A percentile compares a stretch with the other conserved stretches of the same genome.
phyloP scores from a whole-genome alignment of 2,888 invertebrate species.

The Seira ritae region DNA sequence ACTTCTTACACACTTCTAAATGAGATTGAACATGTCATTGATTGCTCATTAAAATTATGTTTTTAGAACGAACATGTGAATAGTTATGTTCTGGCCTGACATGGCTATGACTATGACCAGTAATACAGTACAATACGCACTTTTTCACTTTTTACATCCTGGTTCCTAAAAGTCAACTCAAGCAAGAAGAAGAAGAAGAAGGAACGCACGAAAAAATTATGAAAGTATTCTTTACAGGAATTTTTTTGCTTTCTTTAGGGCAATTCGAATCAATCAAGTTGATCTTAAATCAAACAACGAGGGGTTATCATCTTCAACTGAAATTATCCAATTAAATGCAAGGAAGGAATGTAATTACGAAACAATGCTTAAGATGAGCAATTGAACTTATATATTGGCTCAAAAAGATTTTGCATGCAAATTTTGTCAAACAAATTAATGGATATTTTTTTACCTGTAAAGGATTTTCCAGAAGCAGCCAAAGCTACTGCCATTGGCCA shows the following conservation, averaged over 20 bases:
- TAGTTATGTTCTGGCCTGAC: not conserved
- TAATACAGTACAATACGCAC: too few species aligned
- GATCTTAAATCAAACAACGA: too few species aligned
- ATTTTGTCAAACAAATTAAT: too few species aligned
- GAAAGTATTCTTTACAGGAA: too few species aligned
- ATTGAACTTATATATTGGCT: too few species aligned
- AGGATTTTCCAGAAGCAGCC: constrained; percentile 95
- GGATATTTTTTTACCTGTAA: constrained; percentile 82
- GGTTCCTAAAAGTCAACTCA: not conserved
- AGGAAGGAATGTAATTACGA: too few species aligned
- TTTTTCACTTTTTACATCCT: not conserved
- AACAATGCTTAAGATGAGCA: too few species aligned
- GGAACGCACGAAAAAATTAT: too few species aligned
- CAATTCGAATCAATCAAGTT: not conserved
- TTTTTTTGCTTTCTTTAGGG: not conserved
- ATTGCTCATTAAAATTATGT: constrained; percentile 1
- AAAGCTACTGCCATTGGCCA: constrained; percentile 93
- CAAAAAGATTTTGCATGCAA: too few species aligned
- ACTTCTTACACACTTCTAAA: too few species aligned
- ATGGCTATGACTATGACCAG: not conserved
- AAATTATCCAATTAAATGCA: too few species aligned
- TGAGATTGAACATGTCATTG: constrained; percentile 13
- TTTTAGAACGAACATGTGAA: not conserved
- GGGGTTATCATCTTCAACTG: too few species aligned
- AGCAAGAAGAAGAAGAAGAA: not conserved